Base-by-base conservation (phyloP, 2,113 vertebrate species). In the Cebidichthys violaceus region DNA sequence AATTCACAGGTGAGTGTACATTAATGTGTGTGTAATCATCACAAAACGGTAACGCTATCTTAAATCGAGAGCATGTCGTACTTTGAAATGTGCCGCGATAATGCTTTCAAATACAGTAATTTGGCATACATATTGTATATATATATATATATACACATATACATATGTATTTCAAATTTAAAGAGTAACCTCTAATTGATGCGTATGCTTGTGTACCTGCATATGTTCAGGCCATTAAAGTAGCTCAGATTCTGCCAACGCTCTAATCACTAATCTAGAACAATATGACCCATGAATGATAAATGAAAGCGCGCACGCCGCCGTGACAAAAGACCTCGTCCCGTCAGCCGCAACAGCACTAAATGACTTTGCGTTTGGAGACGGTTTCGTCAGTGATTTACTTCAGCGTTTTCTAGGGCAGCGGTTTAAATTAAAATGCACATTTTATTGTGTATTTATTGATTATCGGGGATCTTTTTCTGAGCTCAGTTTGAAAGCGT, bases 221-320 rank as follows among this genome's bases (percentile, higher is more conserved):
- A 83, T 71, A 62, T 82, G 64, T 80, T 68, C 43, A 1, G 35
- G 17, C 59, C 64, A 76, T 81, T 84, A 81, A 68, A 69, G 72
- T n/a, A 71, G 37, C 54, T 80, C 50, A 78, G 75, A 69, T 67
- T 70, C 79, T 83, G 82, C 67, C 54, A 81, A 62, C 31, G 35
- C 61, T 90, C 47, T 75, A 83, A 88, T 86, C 57, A 70, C 80
- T 60, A 74, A 77, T 88, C 74, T 69, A 71, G 33, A 83, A 73
- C 82, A 89, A 79, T 80, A 75, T 78, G 70, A 82, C 43, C 75
- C 89, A 87, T 85, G 67, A 90, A 84, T 88, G 87, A 92, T 77
- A 81, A 81, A 90, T 85, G 75, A 81, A 85, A 60, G 6, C 70
- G 75, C 29, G 37, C 75, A 54, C 31, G 75, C 66, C 54, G 81